Evolutionary conservation across 1,140 invertebrate genomes (phyloP).

Genomic region (Drosophila ogumai): DNA sequence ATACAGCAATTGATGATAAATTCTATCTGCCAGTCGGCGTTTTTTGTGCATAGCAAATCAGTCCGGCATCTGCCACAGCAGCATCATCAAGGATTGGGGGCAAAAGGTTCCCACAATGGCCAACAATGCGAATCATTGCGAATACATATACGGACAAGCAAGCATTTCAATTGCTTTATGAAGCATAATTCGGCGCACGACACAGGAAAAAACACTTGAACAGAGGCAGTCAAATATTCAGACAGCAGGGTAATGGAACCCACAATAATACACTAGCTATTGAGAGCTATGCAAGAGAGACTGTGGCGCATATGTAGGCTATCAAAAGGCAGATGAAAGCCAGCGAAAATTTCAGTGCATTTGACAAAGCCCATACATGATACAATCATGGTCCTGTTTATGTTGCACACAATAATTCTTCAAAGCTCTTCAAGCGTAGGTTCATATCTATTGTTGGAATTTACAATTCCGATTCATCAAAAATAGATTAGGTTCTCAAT

Average conservation of each 20-base stretch:
- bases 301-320: not conserved
- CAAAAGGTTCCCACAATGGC: constrained; percentile 35
- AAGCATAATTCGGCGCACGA: constrained; percentile 26
- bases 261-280: not conserved
- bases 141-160: constrained; percentile 6
- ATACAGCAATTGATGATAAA: constrained; percentile 67
- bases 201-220: constrained; percentile 13
- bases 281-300: not conserved
- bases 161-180: constrained; percentile 63
- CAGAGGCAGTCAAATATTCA: not conserved
- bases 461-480: constrained; percentile 77
- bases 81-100: constrained; percentile 25
- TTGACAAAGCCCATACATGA: constrained; percentile 6
- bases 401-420: constrained; percentile 47
- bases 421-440: constrained; percentile 35
- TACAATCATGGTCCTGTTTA: constrained; percentile 9
- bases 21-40: constrained; percentile 47
- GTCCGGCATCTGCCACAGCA: constrained; percentile 29
- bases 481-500: constrained; percentile 76
- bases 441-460: constrained; percentile 61
- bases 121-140: constrained; percentile 6
- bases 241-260: not conserved
- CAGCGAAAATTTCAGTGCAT: not conserved
- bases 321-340: not conserved
- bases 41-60: constrained; percentile 73